A percentile compares a stretch with the other conserved stretches of the same genome.
phyloP scores from a whole-genome alignment of 2,888 invertebrate genomes.

The Dynastes hyllus region DNA sequence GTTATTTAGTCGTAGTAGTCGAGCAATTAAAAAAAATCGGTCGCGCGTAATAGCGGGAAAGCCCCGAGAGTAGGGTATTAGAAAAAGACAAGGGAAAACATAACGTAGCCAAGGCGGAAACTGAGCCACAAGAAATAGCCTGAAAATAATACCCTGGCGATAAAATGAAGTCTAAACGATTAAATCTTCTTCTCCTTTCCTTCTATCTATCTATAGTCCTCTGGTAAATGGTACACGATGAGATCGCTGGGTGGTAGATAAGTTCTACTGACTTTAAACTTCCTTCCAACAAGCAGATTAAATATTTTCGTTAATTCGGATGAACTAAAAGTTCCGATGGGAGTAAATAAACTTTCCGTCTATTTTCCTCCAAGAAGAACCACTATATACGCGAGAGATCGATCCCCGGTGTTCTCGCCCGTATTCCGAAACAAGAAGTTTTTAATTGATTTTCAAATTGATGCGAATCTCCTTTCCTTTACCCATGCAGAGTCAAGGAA shows the following conservation, averaged over 20 bases:
- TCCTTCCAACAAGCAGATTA: conserved; percentile 23
- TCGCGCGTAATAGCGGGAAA: conserved; percentile 4
- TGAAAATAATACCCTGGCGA: conserved; percentile 8
- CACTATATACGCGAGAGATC: neutral
- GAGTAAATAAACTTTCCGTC: conserved; percentile 35
- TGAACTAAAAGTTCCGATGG: conserved; percentile 13
- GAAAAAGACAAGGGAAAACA: neutral
- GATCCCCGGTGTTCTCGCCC: neutral
- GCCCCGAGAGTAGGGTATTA: neutral
- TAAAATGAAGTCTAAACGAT: conserved; percentile 9
- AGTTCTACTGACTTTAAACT: conserved; percentile 28
- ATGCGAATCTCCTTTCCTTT: neutral
- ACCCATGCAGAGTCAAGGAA: neutral
- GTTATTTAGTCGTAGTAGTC: conserved; percentile 25
- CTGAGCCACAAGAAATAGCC: conserved; percentile 5
- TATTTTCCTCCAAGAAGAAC: conserved; percentile 2
- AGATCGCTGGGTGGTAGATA: neutral
- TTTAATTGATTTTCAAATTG: conserved; percentile 46
- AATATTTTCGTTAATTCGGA: conserved; percentile 35
- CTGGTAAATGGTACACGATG: neutral
- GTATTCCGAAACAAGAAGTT: conserved; percentile 21
- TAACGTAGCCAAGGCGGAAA: neutral
- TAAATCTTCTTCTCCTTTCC: neutral
- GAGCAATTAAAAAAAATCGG: neutral
- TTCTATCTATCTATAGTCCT: neutral